Evolutionary conservation across 1,140 invertebrate species (phyloP), one percentile per base, ranked within the genome.

Genomic region (Listronotus oregonensis): DNA sequence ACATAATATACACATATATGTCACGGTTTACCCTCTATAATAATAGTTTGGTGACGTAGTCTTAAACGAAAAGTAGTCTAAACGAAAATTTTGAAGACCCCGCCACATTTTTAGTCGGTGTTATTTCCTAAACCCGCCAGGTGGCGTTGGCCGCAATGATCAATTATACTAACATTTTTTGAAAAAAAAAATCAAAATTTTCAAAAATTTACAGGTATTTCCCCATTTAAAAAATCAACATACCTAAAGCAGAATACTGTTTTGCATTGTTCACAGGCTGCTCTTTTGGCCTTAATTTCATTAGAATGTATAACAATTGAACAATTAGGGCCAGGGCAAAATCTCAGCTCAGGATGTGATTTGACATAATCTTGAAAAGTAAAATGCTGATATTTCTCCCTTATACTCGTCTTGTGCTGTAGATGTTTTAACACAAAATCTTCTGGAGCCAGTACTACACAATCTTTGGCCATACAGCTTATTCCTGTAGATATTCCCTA

Each of bases 321-420:
- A 84, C 97, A 99, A 82, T 98, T 98, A 46, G 93, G 90, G 58
- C 97, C 96, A 44, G 96, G 95, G 82, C 97, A 99, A 80, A 97
- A 98, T 75, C 92, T 81, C 59, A 97, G 81, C 75, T 94, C 85
- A 9, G 94, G 93, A 82, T 96, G 93, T 51, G 93, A 93, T 77
- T 91, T 94, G 0, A 99, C 94, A 83, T 97, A 96, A 81, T 99
- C 97, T 74, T 92, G 89, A 79, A 98, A 98, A 67, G 93, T 90
- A 78, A 97, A 95, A 69, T 95, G 90, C 76, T 97, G 93, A 83
- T 98, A 99, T 75, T 94, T 93, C 75, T 96, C 93, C 60, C 92
- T 83, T 74, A 97, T 85, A 21, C 84, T 83, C 31, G 90, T 88
- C 75, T 91, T 90, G 17, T 70, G 68, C 44, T 86, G 87, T 14